Base-by-base conservation (phyloP, 1,140 invertebrate species). In the Vollenhovia emeryi region DNA sequence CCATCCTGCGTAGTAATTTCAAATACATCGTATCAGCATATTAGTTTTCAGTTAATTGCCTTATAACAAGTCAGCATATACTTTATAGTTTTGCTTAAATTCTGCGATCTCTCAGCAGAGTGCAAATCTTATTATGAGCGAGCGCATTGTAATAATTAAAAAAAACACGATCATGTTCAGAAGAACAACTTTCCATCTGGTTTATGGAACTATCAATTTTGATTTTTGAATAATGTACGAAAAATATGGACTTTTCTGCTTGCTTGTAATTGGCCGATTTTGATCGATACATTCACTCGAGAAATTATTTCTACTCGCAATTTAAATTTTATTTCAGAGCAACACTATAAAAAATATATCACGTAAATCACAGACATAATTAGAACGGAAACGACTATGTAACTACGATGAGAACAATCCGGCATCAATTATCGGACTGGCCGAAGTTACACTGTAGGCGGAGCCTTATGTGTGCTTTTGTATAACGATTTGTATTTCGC, bases 401-500 rank as follows among this genome's bases (percentile, higher is more conserved):
- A 64, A 78, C 9, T 7, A 15, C 18, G 30, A 50, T 8, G 2
- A 9, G 48, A 57, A 24, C 43, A 27, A 55, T 69, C 11, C 3
- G 9, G 6, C 33, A 69, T 80, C 68, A 68, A 79, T 80, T 43
- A 57, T 71, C 48, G 21, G 21, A 79, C 33, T 40, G 3, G 11
- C 21, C 30, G 0, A 36, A 71, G 11, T 71, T 6, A 68, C n/a
- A 8, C 68, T 68, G 15, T 36, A n/a, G 18, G 3, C 21, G 11
- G 13, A 11, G 4, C 33, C 11, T 80, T 27, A 55, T 30, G 21
- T 60, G 15, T 30, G 48, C n/a, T 21, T 36, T 52, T 13, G 48
- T 55, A 21, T 33, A 83, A 33, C n/a, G 24, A 83, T 83, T 83
- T 60, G 69, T 83, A 60, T 75, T 75, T 75, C 69, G 8, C 27